phyloP scores from a whole-genome alignment of 2,888 invertebrate genomes.

The Resseliella maxima region DNA sequence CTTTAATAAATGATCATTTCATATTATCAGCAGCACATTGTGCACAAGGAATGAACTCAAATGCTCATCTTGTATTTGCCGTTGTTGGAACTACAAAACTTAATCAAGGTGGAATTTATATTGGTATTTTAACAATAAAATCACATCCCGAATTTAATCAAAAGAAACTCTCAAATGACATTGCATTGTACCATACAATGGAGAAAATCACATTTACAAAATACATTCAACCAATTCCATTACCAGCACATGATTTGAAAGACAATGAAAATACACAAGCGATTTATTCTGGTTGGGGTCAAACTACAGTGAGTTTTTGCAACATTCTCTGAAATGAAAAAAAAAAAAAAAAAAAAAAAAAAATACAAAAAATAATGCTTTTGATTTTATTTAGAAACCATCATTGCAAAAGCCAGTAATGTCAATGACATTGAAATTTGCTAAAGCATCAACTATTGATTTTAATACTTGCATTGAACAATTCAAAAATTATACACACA shows the following conservation, averaged over 20 bases:
- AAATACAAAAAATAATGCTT: too few species aligned
- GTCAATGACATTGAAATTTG: background rate
- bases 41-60: background rate
- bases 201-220: background rate
- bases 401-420: background rate
- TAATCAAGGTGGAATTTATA: background rate
- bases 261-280: background rate
- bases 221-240: background rate
- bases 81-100: background rate
- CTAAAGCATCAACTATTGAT: background rate
- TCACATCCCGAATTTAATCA: background rate
- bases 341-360: too few species aligned
- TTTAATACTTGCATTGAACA: background rate
- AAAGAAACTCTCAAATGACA: background rate
- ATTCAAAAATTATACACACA: background rate
- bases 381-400: background rate
- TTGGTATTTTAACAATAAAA: background rate
- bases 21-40: conserved; percentile 12
- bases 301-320: background rate
- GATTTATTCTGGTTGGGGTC: background rate
- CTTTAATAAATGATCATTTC: background rate
- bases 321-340: background rate
- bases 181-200: background rate
- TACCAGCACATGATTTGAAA: background rate
- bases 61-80: background rate